Conservation (phyloP, 1,140 invertebrate species). For the Neodiprion virginianus region DNA sequence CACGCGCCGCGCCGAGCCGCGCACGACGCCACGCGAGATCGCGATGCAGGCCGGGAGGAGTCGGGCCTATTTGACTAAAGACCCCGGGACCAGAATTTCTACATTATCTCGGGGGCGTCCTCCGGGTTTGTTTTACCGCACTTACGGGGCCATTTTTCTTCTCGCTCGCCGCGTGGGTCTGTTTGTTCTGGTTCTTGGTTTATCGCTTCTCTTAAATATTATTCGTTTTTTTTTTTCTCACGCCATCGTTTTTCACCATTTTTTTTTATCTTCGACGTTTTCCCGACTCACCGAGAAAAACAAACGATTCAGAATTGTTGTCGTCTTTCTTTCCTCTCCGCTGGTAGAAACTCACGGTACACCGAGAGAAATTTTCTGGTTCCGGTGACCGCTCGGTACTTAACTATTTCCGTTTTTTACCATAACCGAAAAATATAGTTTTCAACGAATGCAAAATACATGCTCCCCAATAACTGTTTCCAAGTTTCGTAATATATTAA, state of each 20-base stretch:
- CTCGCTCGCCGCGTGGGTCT: background rate
- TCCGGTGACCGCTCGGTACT: no score
- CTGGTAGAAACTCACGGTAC: constrained; percentile 8
- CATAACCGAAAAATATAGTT: no score
- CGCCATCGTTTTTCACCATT: background rate
- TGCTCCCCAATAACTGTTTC: constrained; percentile 8
- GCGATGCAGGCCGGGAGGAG: background rate
- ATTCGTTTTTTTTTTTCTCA: constrained; percentile 15
- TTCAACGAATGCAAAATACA: background rate
- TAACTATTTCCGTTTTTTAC: no score
- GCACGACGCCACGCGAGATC: constrained; percentile 19
- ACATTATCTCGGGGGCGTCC: background rate
- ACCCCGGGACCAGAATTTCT: background rate
- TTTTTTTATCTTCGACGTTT: constrained; percentile 8
- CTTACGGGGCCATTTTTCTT: background rate
- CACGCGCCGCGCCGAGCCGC: constrained; percentile 36
- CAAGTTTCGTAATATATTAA: background rate
- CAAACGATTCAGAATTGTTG: constrained; percentile 1
- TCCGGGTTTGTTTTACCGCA: background rate
- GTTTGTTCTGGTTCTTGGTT: background rate
- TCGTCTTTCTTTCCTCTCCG: background rate
- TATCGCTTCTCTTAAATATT: background rate
- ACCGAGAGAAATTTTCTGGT: no score
- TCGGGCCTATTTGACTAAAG: background rate
- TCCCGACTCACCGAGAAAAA: constrained; percentile 5